Evolutionary conservation across 2,888 invertebrate species (phyloP).

Genomic region (Andrena bicolor): DNA sequence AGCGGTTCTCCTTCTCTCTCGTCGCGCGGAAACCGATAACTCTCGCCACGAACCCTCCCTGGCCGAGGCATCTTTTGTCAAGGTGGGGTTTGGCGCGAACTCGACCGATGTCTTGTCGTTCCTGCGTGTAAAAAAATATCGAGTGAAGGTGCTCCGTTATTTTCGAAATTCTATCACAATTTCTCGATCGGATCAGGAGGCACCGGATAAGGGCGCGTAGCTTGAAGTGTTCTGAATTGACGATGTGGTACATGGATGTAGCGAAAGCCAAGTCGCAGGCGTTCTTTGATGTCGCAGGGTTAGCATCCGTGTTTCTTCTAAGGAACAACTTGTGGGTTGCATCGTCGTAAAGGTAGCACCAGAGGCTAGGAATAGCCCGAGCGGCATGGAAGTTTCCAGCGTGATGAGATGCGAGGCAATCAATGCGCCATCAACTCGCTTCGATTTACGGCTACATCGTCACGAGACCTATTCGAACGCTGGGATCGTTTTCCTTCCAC

Average conservation of each 20-base stretch:
- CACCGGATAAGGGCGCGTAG: too few relatives aligned
- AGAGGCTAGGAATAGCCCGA: conserved; percentile 57
- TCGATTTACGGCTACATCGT: conserved; percentile 83
- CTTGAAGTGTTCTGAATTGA: too few relatives aligned
- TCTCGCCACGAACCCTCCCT: background rate
- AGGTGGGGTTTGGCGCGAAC: background rate
- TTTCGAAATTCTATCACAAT: background rate
- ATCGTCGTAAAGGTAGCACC: conserved; percentile 58
- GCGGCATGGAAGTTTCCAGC: conserved; percentile 59
- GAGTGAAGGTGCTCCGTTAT: background rate
- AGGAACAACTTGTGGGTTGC: background rate
- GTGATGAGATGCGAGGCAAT: conserved; percentile 83
- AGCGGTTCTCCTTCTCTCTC: conserved; percentile 36
- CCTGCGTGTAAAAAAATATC: background rate
- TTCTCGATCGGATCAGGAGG: background rate
- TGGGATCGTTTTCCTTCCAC: conserved; percentile 49
- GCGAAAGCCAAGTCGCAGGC: background rate
- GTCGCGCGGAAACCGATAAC: conserved; percentile 29
- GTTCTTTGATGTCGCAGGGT: background rate
- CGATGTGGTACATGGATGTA: too few relatives aligned
- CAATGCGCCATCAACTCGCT: conserved; percentile 83
- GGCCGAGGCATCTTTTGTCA: conserved; percentile 21
- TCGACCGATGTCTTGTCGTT: background rate
- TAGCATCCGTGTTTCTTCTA: background rate
- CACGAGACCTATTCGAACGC: conserved; percentile 72